Base-by-base conservation (phyloP, 2,113 vertebrate species). In the Cheirogaleus medius region DNA sequence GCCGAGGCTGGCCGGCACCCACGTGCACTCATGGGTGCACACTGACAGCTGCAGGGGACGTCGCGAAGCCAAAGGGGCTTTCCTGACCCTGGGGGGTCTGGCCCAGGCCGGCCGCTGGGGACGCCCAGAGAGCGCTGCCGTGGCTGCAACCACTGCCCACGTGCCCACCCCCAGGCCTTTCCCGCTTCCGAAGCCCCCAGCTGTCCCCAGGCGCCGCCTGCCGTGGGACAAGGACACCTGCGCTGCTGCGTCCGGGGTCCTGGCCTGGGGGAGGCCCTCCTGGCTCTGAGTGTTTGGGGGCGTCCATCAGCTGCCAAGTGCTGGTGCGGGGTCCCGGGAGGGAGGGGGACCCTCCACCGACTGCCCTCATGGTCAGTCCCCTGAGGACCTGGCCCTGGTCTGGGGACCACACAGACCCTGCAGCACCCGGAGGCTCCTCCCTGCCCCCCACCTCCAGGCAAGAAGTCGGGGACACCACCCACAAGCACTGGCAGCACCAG, bases 1-100 rank as follows among this genome's bases (percentile, higher is more conserved):
- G 0, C 39, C 1, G 23, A 4, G n/a, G 15, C 25, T 2, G 8
- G 42, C 1, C 0, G 68, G 25, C 34, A 21, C 17, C 11, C 20
- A 17, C 1, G 0, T 8, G 47, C 13, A 39, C 6, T 8, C 27
- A n/a, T n/a, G n/a, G n/a, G 11, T 20, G 3, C 12, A n/a, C 14
- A 2, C 90, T 32, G 47, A 17, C 3, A 44, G 63, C 74, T 2
- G 8, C 34, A 9, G 25, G 56, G 27, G 42, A 27, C 29, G 44
- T 68, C 8, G 47, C n/a, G 0, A 18, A 8, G 39, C 78, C 44
- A 39, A 64, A 8, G 0, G 12, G 58, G 37, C 52, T 69, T 29
- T 44, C 44, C 74, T 25, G 34, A 54, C 18, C 44, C 21, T 8
- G 0, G 13, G 49, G 63, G 52, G 5, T 80, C 68, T 1, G 23